Evolutionary conservation across 1,140 invertebrate genomes (phyloP).

Genomic region (Medauroidea extradentata): DNA sequence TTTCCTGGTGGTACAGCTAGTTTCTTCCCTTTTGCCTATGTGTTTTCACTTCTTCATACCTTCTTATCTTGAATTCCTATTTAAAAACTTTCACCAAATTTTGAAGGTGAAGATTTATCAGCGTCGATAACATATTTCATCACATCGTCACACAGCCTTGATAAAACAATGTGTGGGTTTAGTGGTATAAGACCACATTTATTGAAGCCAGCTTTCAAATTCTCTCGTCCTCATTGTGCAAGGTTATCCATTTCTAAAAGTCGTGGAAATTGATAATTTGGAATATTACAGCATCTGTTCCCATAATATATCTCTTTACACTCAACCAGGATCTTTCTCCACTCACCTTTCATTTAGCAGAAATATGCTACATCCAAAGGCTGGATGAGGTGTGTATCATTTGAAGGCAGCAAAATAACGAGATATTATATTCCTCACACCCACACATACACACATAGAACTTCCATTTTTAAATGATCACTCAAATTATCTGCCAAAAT

Average conservation of each 20-base stretch:
- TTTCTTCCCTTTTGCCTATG: neutral
- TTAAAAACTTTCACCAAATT: neutral
- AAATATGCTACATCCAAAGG: neutral
- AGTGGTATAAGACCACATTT: too few species aligned
- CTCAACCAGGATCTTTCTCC: too few species aligned
- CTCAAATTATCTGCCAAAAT: conserved; percentile 1
- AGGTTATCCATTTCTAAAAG: neutral
- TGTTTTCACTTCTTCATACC: neutral
- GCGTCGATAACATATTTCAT: too few species aligned
- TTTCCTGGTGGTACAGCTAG: too few species aligned
- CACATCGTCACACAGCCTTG: too few species aligned
- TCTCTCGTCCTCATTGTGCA: too few species aligned
- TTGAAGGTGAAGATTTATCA: too few species aligned
- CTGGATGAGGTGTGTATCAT: conserved; percentile 5
- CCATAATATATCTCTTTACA: neutral
- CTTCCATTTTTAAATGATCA: neutral
- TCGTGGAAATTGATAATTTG: neutral
- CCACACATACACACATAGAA: too few species aligned
- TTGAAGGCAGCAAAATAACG: neutral
- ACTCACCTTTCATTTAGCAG: neutral
- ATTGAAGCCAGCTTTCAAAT: too few species aligned
- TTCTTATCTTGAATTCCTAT: neutral
- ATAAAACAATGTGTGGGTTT: too few species aligned
- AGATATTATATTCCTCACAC: neutral
- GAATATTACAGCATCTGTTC: neutral